Base-by-base conservation (phyloP, 1,140 invertebrate genomes). In the Papilio helenus region DNA sequence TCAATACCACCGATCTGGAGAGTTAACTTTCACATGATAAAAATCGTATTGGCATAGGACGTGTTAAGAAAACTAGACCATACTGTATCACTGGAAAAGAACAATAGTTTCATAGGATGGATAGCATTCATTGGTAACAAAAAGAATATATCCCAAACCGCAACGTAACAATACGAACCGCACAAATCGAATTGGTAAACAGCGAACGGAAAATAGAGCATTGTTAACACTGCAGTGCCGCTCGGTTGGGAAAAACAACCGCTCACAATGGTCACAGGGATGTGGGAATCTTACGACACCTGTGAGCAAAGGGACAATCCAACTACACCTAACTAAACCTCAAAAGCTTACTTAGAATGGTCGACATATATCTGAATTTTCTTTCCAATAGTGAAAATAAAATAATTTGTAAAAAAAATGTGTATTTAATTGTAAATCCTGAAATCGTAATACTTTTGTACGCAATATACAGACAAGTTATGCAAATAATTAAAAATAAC, bases 261-360 rank as follows among this genome's bases (percentile, higher is more conserved):
- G 42, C 55, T 79, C 49, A 87, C 84, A 90, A 87, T 89, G 58
- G 82, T 76, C 49, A 46, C 83, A 85, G 87, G 88, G 88, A 88
- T 89, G 87, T 89, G 87, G 84, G 84, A 88, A 74, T 44, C 61
- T 68, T 68, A 14, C 26, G 61, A 68, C 23, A 68, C 26, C n/a
- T n/a, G 7, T 20, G 51, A 9, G 8, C 7, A 1, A 55, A 20
- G 18, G 51, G 51, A 55, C 51, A 20, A 20, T 55, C n/a, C 18
- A 55, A 55, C 46, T 16, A 49, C 2, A 4, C 46, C 46, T 49
- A 49, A 49, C 0, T 55, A 18, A 55, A n/a, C 49, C 5, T 20
- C 18, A 7, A 55, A 18, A n/a, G 49, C 16, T 0, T 55, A n/a
- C 14, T 16, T 2, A 49, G 14, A 16, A 49, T 49, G 46, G 3